phyloP scores from a whole-genome alignment of 2,797 vertebrate genomes.

The Mus caroli region DNA sequence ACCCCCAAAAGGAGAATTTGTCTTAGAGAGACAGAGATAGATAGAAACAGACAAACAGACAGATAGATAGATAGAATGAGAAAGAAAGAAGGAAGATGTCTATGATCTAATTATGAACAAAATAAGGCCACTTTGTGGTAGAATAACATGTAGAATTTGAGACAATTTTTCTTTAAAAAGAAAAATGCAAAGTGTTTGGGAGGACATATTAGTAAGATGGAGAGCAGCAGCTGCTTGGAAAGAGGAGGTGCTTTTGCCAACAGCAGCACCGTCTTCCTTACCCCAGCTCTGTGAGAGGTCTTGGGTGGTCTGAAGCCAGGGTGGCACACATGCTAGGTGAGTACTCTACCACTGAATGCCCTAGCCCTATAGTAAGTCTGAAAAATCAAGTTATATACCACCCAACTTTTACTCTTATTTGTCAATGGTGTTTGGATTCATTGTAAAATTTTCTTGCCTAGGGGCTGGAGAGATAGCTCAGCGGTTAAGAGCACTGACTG shows the following conservation, averaged over 20 bases:
- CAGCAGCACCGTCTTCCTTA: background rate
- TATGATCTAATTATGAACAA: background rate
- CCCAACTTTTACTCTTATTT: background rate
- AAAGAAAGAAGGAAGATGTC: background rate
- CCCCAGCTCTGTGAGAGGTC: background rate
- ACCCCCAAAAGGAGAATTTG: background rate
- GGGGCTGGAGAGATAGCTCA: background rate
- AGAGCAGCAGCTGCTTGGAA: background rate
- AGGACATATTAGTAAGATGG: background rate
- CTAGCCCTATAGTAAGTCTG: background rate
- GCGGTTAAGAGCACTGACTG: background rate
- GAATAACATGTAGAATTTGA: background rate
- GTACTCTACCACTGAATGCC: background rate
- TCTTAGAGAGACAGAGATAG: background rate
- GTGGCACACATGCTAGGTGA: background rate
- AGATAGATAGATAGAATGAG: background rate
- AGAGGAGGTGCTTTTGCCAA: background rate
- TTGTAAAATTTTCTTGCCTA: background rate
- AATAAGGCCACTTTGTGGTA: background rate
- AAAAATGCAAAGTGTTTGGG: background rate
- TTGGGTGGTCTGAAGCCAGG: background rate
- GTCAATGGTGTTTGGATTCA: background rate
- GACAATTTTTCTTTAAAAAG: slow-evolving; percentile 22
- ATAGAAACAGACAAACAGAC: background rate
- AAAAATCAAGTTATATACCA: background rate